Conservation (phyloP, 37 sponge, comb jelly and placozoan species). For the Agelas oroides region DNA sequence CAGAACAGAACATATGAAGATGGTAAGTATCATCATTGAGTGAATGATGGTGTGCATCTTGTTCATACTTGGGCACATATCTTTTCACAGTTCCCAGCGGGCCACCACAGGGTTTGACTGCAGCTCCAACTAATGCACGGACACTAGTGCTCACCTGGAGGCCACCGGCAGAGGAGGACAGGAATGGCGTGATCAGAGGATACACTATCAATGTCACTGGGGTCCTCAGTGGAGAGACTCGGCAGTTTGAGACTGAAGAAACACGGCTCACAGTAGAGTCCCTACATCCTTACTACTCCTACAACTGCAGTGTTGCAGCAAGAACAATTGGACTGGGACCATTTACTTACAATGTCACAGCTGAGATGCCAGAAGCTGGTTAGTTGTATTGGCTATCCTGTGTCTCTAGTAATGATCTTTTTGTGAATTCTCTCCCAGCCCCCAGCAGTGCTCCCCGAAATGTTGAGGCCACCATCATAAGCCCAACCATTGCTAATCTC, state of each 20-base stretch:
- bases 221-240: neutral
- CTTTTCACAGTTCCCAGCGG: no score
- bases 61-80: no score
- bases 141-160: conserved; percentile 23
- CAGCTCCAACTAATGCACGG: no score
- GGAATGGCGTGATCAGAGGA: conserved; percentile 27
- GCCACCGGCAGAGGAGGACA: conserved; percentile 26
- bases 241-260: neutral
- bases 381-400: no score
- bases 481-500: no score
- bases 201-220: conserved; percentile 6
- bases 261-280: neutral
- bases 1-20: no score
- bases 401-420: no score
- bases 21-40: no score
- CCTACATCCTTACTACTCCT: neutral
- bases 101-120: neutral
- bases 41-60: no score
- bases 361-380: no score
- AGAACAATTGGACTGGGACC: no score
- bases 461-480: conserved; percentile 7
- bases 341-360: neutral
- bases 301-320: no score
- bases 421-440: neutral
- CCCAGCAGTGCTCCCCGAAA: conserved; percentile 10